Evolutionary conservation across 2,888 invertebrate genomes (phyloP).

Genomic region (Melinaea menophilus): DNA sequence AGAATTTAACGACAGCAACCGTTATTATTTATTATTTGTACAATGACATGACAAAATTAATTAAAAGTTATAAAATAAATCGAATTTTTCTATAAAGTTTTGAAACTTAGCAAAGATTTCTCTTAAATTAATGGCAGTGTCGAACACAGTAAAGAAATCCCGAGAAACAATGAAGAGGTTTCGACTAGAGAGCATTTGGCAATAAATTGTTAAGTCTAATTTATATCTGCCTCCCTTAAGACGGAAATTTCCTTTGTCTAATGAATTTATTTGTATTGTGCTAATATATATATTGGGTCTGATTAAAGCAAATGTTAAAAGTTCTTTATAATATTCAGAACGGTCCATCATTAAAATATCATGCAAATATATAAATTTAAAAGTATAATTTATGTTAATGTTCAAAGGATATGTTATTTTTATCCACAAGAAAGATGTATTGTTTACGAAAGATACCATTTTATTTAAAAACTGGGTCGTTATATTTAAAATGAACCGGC

Average conservation of each 20-base stretch:
- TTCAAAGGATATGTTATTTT: conserved; percentile 36
- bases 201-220: conserved; percentile 71
- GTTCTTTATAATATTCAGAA: neutral
- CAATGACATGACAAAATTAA: neutral
- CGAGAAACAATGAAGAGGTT: conserved; percentile 43
- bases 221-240: conserved; percentile 40
- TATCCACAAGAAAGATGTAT: conserved; percentile 4
- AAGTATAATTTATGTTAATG: conserved; percentile 68
- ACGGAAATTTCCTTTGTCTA: conserved; percentile 1
- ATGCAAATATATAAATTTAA: conserved; percentile 44
- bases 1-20: conserved; percentile 6
- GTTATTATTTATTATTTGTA: conserved; percentile 2
- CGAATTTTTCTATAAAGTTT: conserved; percentile 6
- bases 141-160: conserved; percentile 45
- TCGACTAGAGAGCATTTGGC: conserved; percentile 72
- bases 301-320: neutral
- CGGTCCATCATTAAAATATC: neutral
- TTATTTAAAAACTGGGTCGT: neutral
- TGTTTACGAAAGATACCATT: neutral
- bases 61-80: neutral
- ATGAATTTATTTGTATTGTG: neutral
- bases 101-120: conserved; percentile 15
- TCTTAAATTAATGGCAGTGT: conserved; percentile 34
- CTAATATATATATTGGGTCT: neutral
- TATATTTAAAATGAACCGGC: neutral